Evolutionary conservation across 35 echinoderm and acorn worm genomes (phyloP), one percentile per base, ranked within the genome.

Genomic region (Holothuria glaberrima): DNA sequence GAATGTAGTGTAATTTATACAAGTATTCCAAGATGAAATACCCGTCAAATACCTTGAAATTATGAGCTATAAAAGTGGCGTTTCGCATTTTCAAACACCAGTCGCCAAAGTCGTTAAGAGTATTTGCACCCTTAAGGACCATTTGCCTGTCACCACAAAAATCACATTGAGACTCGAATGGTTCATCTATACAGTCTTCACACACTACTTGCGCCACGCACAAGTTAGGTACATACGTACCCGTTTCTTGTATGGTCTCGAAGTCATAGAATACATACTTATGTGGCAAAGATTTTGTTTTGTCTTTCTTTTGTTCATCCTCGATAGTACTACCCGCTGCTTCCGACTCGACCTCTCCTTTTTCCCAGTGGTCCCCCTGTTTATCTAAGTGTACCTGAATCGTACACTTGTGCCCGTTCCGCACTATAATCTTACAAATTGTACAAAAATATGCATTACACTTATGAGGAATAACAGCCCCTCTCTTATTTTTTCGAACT

Each of bases 141-240:
- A 86, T 50, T 68, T 92, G 75, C 41, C 80, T 83, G 17, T 80
- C 76, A 31, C 41, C 86, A 64, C 90, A 95, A 70, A 82, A 52
- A 12, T 73, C 30, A 60, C 90, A 95, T 4, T 46, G 20, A 19
- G 20, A 28, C 18, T 86, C 64, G 45, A 92, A 59, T 20, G 54
- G 26, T n/a, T n/a, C n/a, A n/a, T n/a, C n/a, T n/a, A n/a, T n/a
- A n/a, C n/a, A n/a, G n/a, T 75, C 60, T 60, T 78, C 64, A 68
- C 94, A 95, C 6, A 88, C 87, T 44, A 59, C 80, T 16, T 89
- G 85, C 24, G 80, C 90, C 56, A 95, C 90, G 86, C 94, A 92
- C 22, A 93, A 82, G 33, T 92, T 80, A 50, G 76, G 91, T 58
- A 86, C 45, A 62, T 96, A 33, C 25, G 76, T 80, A 26, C 48